Percentiles rank a stretch among this genome's conserved stretches.
Evolutionary conservation across 2,888 invertebrate genomes (phyloP).

Genomic region (Agrilus biguttatus): DNA sequence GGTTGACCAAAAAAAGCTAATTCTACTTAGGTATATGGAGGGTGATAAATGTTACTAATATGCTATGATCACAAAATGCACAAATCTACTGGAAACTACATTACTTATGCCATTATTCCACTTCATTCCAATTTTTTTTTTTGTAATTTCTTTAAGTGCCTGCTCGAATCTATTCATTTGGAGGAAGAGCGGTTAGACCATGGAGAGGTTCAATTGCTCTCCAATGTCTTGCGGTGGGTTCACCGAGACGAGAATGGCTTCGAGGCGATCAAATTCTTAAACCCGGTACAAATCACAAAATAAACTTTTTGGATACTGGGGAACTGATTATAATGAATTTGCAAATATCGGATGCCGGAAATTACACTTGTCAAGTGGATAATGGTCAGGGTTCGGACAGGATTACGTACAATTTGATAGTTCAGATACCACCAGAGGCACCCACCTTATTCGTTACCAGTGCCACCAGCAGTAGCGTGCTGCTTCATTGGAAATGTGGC

Average conservation of each 20-base stretch:
- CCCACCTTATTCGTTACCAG: slow-evolving; percentile 61
- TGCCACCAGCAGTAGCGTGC: slow-evolving; percentile 59
- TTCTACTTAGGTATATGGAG: no score
- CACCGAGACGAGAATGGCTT: slow-evolving; percentile 50
- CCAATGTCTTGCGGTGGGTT: slow-evolving; percentile 50
- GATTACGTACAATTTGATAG: slow-evolving; percentile 46
- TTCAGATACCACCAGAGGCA: slow-evolving; percentile 61
- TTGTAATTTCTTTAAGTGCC: slow-evolving; percentile 31
- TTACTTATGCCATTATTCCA: no score
- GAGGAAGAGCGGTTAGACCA: slow-evolving; percentile 47
- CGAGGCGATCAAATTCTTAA: slow-evolving; percentile 42
- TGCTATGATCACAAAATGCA: no score
- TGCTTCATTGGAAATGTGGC: slow-evolving; percentile 61
- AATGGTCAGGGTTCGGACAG: slow-evolving; percentile 55
- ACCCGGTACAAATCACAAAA: slow-evolving; percentile 42
- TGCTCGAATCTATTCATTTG: slow-evolving; percentile 57
- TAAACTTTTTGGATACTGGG: slow-evolving; percentile 48
- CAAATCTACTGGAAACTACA: no score
- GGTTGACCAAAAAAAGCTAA: no score
- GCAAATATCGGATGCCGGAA: slow-evolving; percentile 49
- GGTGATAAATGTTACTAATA: no score
- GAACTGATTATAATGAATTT: slow-evolving; percentile 49
- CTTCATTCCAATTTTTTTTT: slow-evolving; percentile 7
- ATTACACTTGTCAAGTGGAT: slow-evolving; percentile 58
- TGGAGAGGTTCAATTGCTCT: slow-evolving; percentile 52